Percentiles rank a stretch among this genome's conserved stretches.
Conservation (phyloP, 2,888 invertebrate species). For the Choristoneura rosaceana region DNA sequence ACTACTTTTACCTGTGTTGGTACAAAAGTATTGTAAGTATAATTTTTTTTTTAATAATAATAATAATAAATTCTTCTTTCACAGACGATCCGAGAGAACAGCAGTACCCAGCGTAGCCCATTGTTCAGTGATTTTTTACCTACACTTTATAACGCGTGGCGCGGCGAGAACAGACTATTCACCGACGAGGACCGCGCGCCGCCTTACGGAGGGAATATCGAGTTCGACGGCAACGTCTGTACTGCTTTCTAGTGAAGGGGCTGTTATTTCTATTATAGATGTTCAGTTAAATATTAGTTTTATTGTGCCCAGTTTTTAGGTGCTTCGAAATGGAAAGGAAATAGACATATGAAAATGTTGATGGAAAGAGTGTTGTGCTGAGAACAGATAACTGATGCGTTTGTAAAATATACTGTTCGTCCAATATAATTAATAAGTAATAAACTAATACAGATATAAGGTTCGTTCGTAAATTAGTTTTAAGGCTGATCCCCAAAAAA, state of each 20-base stretch:
- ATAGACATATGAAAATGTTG: background rate
- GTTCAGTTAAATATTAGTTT: background rate
- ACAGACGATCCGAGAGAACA: slow-evolving; percentile 75
- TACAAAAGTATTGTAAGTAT: too few relatives aligned
- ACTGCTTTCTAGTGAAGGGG: slow-evolving; percentile 66
- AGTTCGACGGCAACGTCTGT: slow-evolving; percentile 78
- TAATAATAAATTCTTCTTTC: slow-evolving; percentile 43
- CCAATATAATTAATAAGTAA: too few relatives aligned
- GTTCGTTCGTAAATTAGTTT: too few relatives aligned
- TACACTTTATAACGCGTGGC: slow-evolving; percentile 74
- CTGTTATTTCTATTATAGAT: background rate
- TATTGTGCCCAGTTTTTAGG: background rate
- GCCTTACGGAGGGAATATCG: slow-evolving; percentile 62
- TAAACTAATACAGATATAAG: too few relatives aligned
- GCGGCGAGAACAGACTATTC: slow-evolving; percentile 58
- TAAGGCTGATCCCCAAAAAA: too few relatives aligned
- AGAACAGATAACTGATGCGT: too few relatives aligned
- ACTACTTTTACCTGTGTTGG: too few relatives aligned
- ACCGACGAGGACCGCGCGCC: slow-evolving; percentile 55
- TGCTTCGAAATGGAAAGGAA: background rate
- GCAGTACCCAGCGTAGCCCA: slow-evolving; percentile 63
- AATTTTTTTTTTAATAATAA: too few relatives aligned
- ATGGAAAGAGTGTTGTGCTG: too few relatives aligned
- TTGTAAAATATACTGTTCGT: too few relatives aligned
- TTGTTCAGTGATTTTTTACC: slow-evolving; percentile 81